Evolutionary conservation across 2,888 invertebrate species (phyloP).

Genomic region (Brachypalpus laphriformis): DNA sequence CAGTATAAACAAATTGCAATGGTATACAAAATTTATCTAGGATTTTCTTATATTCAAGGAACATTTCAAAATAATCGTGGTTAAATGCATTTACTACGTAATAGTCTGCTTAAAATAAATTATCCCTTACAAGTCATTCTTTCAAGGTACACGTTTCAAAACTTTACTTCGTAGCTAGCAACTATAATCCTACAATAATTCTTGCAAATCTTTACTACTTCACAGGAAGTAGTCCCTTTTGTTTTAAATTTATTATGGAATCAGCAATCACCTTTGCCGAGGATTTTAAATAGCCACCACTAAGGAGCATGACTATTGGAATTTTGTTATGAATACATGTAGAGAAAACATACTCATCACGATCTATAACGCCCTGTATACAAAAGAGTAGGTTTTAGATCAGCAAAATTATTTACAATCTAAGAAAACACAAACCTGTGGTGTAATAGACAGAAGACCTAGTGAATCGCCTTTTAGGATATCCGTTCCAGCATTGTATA

Average conservation of each 20-base stretch:
- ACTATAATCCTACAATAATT: not conserved
- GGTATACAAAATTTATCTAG: slow-evolving; percentile 6
- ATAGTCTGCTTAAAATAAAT: not conserved
- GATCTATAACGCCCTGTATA: slow-evolving; percentile 90
- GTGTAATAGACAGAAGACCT: slow-evolving; percentile 88
- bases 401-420: not conserved
- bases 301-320: slow-evolving; percentile 93
- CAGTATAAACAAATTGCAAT: not conserved
- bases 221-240: slow-evolving; percentile 84
- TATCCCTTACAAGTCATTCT: slow-evolving; percentile 2
- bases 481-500: slow-evolving; percentile 98
- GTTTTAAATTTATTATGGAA: slow-evolving; percentile 91
- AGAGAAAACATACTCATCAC: slow-evolving; percentile 93
- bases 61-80: slow-evolving; percentile 5
- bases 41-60: not conserved
- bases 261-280: slow-evolving; percentile 92
- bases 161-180: not conserved
- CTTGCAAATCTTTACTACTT: slow-evolving; percentile 17
- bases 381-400: slow-evolving; percentile 6
- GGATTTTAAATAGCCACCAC: slow-evolving; percentile 91
- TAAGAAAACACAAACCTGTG: slow-evolving; percentile 84
- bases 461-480: slow-evolving; percentile 90
- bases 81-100: not conserved
- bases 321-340: slow-evolving; percentile 86
- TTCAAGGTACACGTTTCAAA: slow-evolving; percentile 24